Evolutionary conservation across 2,888 invertebrate genomes (phyloP), one percentile per base, ranked within the genome.

Genomic region (Tryphoninae sp.): DNA sequence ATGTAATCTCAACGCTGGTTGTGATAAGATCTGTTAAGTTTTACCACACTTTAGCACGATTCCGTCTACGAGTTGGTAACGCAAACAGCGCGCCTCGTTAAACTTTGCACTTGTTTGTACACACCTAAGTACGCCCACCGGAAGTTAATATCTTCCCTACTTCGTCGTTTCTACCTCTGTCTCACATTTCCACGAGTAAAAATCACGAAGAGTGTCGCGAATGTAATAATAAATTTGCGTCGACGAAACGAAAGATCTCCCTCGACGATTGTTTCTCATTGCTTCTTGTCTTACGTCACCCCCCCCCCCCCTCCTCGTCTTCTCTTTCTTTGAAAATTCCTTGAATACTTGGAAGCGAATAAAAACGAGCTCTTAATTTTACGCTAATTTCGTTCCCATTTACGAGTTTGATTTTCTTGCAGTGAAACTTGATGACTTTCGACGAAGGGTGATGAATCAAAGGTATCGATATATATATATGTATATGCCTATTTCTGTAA

Each of bases 341-440:
- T 67, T 26, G 49, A 75, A 82, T 84, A 61, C 79, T 78, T 64
- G 26, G 9, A 23, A 77, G 45, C 73, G 80, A 85, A 87, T 87
- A 89, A 89, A 89, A 90, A 89, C 86, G 84, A 88, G 79, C 87
- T 86, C 88, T 88, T 86, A 87, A 88, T 88, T 87, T 86, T 85
- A 81, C 85, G 85, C 87, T 88, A 88, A 88, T 88, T 87, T 84
- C 80, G 68, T 77, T 83, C 84, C 86, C 83, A 88, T 88, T 88
- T 87, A 85, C 88, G 64, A 51, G 33, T 65, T 65, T 82, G 67
- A 76, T 83, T 76, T 75, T 72, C 59, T 78, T 64, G 53, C 49
- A 23, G 49, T 49, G 45, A 78, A 23, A 71, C 51, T 53, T 62
- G 78, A 64, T 40, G 77, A 75, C 58, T 67, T 78, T 69, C 73